These are phyloP conservation scores for Thamnophis elegans DNA, from an alignment of 2,797 vertebrate species.

Conservation along the genomic window DNA sequence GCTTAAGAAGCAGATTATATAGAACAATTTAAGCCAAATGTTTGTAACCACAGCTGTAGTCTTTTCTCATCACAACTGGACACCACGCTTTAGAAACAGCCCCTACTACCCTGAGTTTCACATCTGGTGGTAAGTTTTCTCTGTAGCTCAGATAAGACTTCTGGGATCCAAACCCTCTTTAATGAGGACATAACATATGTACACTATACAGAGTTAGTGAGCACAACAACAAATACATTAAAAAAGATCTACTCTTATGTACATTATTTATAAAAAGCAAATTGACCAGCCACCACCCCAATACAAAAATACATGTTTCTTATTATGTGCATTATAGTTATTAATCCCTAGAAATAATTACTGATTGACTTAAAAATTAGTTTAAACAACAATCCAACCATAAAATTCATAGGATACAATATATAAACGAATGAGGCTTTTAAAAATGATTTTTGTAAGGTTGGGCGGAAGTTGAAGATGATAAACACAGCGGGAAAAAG, in stretches of 20 bases:
- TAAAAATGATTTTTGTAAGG: slow-evolving; percentile 19
- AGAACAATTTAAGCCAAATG: not conserved
- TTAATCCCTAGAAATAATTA: slow-evolving; percentile 19
- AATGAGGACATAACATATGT: not conserved
- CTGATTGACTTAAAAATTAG: slow-evolving; percentile 11
- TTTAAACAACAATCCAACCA: not conserved
- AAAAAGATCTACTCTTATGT: slow-evolving; percentile 67
- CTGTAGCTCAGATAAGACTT: not conserved
- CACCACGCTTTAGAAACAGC: not conserved
- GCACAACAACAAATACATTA: slow-evolving; percentile 37
- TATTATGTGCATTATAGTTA: slow-evolving; percentile 31
- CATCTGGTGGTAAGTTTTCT: not conserved
- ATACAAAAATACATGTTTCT: slow-evolving; percentile 63
- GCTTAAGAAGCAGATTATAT: not conserved
- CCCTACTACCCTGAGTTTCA: not conserved
- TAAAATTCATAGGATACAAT: slow-evolving; percentile 12
- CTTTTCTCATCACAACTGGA: not conserved
- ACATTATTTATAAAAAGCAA: slow-evolving; percentile 70
- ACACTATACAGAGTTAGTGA: slow-evolving; percentile 54
- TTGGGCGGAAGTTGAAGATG: not conserved
- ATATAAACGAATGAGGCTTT: rapidly evolving
- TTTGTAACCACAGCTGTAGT: not conserved
- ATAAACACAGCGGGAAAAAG: not conserved
- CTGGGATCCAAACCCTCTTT: not conserved
- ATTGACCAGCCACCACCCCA: slow-evolving; percentile 57